Evolutionary conservation across 1,140 invertebrate species (phyloP).

Genomic region (Cepaea nemoralis): DNA sequence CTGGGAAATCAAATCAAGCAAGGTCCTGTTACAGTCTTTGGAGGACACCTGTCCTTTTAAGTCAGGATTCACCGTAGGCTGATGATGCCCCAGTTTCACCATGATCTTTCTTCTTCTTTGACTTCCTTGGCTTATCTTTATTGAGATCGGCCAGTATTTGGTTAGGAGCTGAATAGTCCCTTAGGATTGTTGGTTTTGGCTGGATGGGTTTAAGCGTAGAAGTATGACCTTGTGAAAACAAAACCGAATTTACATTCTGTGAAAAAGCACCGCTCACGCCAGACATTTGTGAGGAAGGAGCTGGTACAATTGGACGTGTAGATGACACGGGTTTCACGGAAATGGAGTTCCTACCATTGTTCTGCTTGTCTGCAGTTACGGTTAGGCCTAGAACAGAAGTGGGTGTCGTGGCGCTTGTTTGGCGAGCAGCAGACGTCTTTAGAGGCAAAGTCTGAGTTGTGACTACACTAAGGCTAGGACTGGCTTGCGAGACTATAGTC

Average conservation of each 20-base stretch:
- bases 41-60: constrained; percentile 53
- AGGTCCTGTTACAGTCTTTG: constrained; percentile 44
- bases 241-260: constrained; percentile 33
- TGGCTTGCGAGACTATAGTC: constrained; percentile 43
- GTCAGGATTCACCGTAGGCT: constrained; percentile 4
- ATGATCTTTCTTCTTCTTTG: constrained; percentile 72
- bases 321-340: constrained; percentile 44
- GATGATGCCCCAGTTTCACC: constrained; percentile 52
- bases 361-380: constrained; percentile 23
- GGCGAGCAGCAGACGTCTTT: constrained; percentile 18
- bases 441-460: constrained; percentile 37
- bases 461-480: constrained; percentile 15
- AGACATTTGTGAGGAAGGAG: constrained; percentile 55
- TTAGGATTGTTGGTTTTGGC: constrained; percentile 71
- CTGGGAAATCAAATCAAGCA: constrained; percentile 42
- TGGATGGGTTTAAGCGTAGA: constrained; percentile 70
- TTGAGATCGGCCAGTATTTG: constrained; percentile 68
- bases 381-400: constrained; percentile 39
- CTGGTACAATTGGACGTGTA: constrained; percentile 66
- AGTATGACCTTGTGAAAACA: background rate
- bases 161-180: constrained; percentile 65
- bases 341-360: background rate
- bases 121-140: constrained; percentile 60
- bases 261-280: constrained; percentile 43
- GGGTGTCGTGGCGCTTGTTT: constrained; percentile 25